Percentiles rank a stretch among this genome's conserved stretches.
These are phyloP conservation scores for Galerucella nymphaeae DNA, from an alignment of 2,888 invertebrate species.

Conservation along the genomic window DNA sequence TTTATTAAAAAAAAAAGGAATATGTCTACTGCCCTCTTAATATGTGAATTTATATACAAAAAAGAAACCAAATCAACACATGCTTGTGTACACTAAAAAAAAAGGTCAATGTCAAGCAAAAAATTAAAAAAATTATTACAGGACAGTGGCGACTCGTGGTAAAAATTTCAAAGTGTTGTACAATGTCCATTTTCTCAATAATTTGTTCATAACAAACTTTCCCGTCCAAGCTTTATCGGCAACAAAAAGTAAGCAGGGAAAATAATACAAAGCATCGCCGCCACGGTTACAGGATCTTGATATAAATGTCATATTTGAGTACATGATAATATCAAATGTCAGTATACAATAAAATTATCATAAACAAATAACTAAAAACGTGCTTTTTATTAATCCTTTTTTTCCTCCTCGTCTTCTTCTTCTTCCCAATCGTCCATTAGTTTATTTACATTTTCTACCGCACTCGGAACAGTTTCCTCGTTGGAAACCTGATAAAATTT, in stretches of 20 bases:
- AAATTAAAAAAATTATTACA: not conserved
- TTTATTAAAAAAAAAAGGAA: not conserved
- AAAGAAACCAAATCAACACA: not conserved
- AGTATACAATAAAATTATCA: not conserved
- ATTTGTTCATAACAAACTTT: too few relatives aligned
- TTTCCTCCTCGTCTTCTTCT: constrained; percentile 59
- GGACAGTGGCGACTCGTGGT: too few relatives aligned
- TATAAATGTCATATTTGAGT: not conserved
- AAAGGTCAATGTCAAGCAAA: not conserved
- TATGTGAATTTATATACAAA: not conserved
- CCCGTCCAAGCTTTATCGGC: too few relatives aligned
- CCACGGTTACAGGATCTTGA: not conserved
- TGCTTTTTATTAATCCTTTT: constrained; percentile 12
- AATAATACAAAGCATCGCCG: too few relatives aligned
- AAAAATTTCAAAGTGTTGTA: too few relatives aligned
- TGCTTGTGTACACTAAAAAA: not conserved
- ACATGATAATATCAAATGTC: not conserved
- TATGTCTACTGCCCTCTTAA: not conserved
- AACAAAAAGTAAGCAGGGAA: too few relatives aligned
- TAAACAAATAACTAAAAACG: not conserved
- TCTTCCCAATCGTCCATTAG: constrained; percentile 66
- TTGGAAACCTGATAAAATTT: not conserved
- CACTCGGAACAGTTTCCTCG: constrained; percentile 41
- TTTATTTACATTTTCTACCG: constrained; percentile 60
- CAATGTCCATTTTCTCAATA: too few relatives aligned